Base-by-base conservation (phyloP, 2,888 invertebrate species). In the Chloromyia formosa region DNA sequence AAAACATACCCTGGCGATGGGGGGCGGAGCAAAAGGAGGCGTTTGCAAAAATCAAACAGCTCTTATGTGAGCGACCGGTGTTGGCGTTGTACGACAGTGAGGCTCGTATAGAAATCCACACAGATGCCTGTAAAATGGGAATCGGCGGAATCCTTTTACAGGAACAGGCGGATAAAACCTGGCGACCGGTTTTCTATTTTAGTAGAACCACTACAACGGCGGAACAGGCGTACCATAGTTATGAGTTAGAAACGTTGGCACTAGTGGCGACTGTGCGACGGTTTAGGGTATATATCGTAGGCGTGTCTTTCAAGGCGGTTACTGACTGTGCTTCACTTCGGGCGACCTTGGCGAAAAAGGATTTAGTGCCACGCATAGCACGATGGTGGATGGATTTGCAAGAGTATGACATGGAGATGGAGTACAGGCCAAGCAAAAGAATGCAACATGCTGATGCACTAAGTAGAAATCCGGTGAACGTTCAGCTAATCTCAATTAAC, bases 371-470 rank as follows among this genome's bases (percentile, higher is more conserved):
- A n/a, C 45, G 18, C n/a, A 66, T 66, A 20, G 66, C 45, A 2
- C 4, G 66, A 18, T 66, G 66, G 66, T 66, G 45, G 66, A 42
- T 66, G 20, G 45, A 66, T 23, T 16, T 66, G 14, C 20, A 2
- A 4, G 74, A 74, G 18, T 74, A 22, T 54, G 66, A 74, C 10
- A 49, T 62, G 18, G 49, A 69, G 18, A 18, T 60, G 22, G 64
- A 71, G 45, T 69, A 76, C 42, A 69, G 74, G 5, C 16, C 23
- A 27, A 74, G 61, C 9, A 42, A 20, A 45, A 18, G 40, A 45
- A 45, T 75, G 35, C 54, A 23, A 22, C 75, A 74, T 40, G 75
- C 54, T 20, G 75, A 75, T 61, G 75, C 74, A 7, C 45, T 75
- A n/a, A 73, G 73, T 18, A 18, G 73, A 20, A 58, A 66, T n/a